phyloP scores from a whole-genome alignment of 2,888 invertebrate species.

The Scaptomyza polygonia region DNA sequence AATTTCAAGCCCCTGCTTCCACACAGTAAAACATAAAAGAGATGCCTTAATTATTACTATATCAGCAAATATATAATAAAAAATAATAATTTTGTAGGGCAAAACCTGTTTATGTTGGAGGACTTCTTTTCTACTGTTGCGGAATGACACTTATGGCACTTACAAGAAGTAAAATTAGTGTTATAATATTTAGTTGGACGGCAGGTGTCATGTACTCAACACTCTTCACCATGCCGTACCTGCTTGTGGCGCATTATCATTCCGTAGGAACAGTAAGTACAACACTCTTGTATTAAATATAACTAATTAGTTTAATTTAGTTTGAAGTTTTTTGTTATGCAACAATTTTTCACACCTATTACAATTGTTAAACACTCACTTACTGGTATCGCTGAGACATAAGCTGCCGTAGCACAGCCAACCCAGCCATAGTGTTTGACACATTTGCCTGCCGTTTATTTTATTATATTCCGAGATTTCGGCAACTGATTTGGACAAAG shows the following conservation, averaged over 20 bases:
- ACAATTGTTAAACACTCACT: no score
- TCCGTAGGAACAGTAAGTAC: constrained; percentile 92
- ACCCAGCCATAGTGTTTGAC: no score
- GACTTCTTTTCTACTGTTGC: constrained; percentile 93
- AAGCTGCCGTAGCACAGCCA: no score
- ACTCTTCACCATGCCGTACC: constrained; percentile 97
- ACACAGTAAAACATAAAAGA: no score
- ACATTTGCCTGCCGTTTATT: no score
- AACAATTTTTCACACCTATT: no score
- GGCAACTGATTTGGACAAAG: no score
- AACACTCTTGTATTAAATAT: background rate
- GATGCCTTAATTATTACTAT: background rate
- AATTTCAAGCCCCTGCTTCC: no score
- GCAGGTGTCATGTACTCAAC: constrained; percentile 99
- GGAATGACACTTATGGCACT: constrained; percentile 95
- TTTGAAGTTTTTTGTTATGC: no score
- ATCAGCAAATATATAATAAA: background rate
- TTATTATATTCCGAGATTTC: no score
- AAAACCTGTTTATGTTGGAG: constrained; percentile 93
- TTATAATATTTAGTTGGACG: constrained; percentile 95
- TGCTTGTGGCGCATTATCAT: constrained; percentile 97
- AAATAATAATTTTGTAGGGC: constrained; percentile 87
- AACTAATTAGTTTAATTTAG: no score
- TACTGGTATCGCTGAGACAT: no score
- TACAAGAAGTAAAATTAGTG: constrained; percentile 90